Conservation (phyloP, 2,888 invertebrate genomes). For the Mantis religiosa region DNA sequence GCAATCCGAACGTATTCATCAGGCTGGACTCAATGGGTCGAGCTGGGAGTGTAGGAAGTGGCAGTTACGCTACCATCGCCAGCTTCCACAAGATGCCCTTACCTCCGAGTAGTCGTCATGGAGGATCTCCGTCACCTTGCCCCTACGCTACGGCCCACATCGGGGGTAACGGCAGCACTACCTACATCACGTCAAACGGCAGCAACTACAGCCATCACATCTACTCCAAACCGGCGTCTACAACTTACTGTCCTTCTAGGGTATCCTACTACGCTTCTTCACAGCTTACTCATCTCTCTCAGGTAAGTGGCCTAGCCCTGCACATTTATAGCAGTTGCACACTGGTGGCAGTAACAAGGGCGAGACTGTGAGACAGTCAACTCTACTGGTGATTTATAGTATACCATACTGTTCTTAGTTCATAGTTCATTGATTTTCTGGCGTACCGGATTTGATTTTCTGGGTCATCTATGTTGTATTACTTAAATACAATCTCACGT, state of each 20-base stretch:
- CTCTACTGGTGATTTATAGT: no score
- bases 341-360: no score
- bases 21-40: constrained; percentile 69
- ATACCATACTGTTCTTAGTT: no score
- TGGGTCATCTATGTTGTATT: no score
- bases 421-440: no score
- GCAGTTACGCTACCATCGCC: constrained; percentile 79
- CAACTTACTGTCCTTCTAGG: constrained; percentile 51
- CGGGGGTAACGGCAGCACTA: constrained; percentile 25
- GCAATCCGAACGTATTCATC: constrained; percentile 71
- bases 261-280: constrained; percentile 78
- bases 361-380: no score
- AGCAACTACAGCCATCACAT: constrained; percentile 38
- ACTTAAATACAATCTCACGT: no score
- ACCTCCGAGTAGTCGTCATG: constrained; percentile 39
- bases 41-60: constrained; percentile 65
- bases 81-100: constrained; percentile 72
- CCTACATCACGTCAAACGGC: constrained; percentile 38
- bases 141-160: constrained; percentile 63
- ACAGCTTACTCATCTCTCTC: constrained; percentile 68
- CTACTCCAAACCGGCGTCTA: constrained; percentile 58
- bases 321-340: no score
- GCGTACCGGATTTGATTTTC: no score
- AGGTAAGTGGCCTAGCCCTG: constrained; percentile 47
- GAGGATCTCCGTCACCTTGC: constrained; percentile 54